Evolutionary conservation across 1,140 invertebrate species (phyloP).

Genomic region (Drosophila azteca): DNA sequence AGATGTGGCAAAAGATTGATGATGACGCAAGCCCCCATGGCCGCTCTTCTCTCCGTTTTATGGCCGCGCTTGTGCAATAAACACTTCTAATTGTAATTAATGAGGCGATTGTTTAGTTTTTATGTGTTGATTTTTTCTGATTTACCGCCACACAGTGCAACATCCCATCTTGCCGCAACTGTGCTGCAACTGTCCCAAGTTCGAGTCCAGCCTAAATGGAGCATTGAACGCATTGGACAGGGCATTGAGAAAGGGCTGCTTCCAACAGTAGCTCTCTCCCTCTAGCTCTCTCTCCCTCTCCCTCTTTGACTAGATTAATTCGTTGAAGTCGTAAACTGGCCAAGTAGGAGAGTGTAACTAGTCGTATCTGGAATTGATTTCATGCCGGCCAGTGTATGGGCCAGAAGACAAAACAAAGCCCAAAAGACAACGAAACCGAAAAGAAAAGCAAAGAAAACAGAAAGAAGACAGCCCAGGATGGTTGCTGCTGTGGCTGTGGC

Average conservation of each 20-base stretch:
- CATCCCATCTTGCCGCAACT: conserved; percentile 8
- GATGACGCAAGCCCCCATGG: conserved; percentile 70
- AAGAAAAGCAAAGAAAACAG: background rate
- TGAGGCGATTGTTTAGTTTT: conserved; percentile 82
- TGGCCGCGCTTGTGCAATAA: conserved; percentile 77
- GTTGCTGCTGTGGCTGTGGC: background rate
- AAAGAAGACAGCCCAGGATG: conserved; percentile 17
- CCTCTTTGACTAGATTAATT: too few relatives aligned
- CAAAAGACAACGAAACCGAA: conserved; percentile 1
- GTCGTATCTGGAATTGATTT: conserved; percentile 11
- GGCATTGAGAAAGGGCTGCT: background rate
- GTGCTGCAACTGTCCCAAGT: conserved; percentile 32
- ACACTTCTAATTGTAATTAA: conserved; percentile 83
- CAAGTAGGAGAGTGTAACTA: too few relatives aligned
- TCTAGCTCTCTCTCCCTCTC: too few relatives aligned
- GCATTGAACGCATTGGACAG: conserved; percentile 55
- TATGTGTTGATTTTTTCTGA: conserved; percentile 79
- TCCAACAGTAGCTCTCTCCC: too few relatives aligned
- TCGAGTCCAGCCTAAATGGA: conserved; percentile 47
- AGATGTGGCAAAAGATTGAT: conserved; percentile 56
- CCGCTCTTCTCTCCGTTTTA: conserved; percentile 49
- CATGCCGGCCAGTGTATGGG: too few relatives aligned
- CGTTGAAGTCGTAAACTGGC: too few relatives aligned
- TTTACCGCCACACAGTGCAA: conserved; percentile 50
- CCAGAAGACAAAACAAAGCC: too few relatives aligned